phyloP scores from a whole-genome alignment of 2,113 vertebrate species.

The Microcebus tavaratra region DNA sequence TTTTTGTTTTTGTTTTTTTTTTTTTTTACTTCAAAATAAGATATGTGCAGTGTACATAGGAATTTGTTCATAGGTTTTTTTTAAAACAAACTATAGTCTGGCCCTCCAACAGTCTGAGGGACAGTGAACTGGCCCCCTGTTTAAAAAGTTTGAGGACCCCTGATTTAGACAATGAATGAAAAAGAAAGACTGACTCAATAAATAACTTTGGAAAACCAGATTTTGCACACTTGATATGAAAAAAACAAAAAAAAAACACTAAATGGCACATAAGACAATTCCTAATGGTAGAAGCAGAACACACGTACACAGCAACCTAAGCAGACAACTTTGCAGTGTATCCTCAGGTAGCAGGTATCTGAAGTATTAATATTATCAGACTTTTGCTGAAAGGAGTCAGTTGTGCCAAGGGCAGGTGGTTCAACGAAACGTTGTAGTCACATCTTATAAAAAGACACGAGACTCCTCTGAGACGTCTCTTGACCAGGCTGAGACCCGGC shows the following conservation, averaged over 20 bases:
- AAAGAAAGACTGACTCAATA: not conserved
- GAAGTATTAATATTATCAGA: not conserved
- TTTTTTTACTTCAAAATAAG: too few species aligned
- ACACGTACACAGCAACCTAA: fast-evolving
- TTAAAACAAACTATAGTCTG: too few species aligned
- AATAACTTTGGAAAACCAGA: not conserved
- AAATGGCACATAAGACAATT: not conserved
- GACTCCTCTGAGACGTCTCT: constrained; percentile 64
- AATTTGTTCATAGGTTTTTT: too few species aligned
- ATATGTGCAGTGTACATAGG: too few species aligned
- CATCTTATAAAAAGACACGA: constrained; percentile 63
- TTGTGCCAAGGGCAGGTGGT: constrained; percentile 60
- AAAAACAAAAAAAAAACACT: not conserved
- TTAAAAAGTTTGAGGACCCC: too few species aligned
- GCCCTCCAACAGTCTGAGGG: too few species aligned
- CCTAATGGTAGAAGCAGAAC: not conserved
- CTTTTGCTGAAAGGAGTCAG: not conserved
- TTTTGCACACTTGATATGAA: not conserved
- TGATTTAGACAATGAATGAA: not conserved
- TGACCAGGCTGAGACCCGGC: constrained; percentile 57
- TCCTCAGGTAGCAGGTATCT: not conserved
- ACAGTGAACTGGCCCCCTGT: too few species aligned
- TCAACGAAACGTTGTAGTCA: constrained; percentile 61
- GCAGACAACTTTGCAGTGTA: not conserved
- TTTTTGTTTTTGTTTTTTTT: too few species aligned